These are phyloP conservation scores for Propithecus perrieri DNA, from an alignment of 2,797 vertebrate species.

Conservation along the genomic window DNA sequence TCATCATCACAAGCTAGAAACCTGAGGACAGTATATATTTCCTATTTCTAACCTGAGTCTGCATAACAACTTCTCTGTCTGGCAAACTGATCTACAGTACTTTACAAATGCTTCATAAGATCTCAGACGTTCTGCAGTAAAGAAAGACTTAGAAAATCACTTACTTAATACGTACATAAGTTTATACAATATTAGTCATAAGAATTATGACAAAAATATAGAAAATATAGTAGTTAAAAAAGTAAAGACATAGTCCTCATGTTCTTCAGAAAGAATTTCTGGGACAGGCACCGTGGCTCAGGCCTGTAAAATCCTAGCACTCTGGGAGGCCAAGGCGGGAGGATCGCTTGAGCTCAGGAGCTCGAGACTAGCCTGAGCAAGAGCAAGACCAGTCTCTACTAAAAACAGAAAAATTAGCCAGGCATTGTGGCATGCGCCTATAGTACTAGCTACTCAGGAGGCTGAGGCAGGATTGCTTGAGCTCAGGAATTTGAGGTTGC, in stretches of 20 bases:
- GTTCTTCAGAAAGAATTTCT: too few relatives aligned
- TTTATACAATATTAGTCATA: neutral
- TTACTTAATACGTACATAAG: constrained; percentile 6
- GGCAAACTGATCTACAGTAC: neutral
- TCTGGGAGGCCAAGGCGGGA: too few relatives aligned
- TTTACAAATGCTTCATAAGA: neutral
- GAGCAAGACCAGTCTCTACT: too few relatives aligned
- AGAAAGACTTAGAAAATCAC: constrained; percentile 10
- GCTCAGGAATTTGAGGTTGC: too few relatives aligned
- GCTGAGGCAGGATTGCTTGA: too few relatives aligned
- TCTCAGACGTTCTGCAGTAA: neutral
- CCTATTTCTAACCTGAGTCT: neutral
- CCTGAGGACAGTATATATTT: neutral
- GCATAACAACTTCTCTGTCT: neutral
- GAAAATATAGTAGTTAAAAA: neutral
- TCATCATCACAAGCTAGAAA: neutral
- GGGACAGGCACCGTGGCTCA: too few relatives aligned
- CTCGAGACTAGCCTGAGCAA: too few relatives aligned
- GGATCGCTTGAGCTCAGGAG: too few relatives aligned
- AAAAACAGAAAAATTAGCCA: too few relatives aligned
- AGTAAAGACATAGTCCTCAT: neutral
- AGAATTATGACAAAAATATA: neutral
- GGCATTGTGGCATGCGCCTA: too few relatives aligned
- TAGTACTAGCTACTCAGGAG: too few relatives aligned
- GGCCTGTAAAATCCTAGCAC: too few relatives aligned